phyloP scores from a whole-genome alignment of 1,140 invertebrate genomes.

The Dreissena rostriformis region DNA sequence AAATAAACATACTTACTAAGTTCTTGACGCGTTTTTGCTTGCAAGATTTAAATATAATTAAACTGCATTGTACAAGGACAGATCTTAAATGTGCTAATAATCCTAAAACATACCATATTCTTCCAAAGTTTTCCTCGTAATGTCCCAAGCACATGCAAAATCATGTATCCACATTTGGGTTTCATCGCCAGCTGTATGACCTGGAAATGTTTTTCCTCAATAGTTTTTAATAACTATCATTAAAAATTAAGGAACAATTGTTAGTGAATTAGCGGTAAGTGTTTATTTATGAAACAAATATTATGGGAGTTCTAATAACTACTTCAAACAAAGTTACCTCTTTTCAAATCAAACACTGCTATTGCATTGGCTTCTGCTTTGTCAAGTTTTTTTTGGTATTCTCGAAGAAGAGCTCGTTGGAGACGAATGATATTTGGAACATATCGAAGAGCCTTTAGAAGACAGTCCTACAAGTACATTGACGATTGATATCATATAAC shows the following conservation, averaged over 20 bases:
- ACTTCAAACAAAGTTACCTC: constrained; percentile 10
- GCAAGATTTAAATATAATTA: no score
- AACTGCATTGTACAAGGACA: no score
- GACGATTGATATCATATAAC: no score
- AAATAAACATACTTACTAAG: no score
- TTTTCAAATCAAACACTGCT: constrained; percentile 45
- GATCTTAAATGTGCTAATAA: no score
- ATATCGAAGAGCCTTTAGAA: constrained; percentile 64
- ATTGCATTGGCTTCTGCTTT: constrained; percentile 63
- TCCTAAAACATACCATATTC: constrained; percentile 20
- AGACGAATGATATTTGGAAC: constrained; percentile 70
- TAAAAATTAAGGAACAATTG: no score
- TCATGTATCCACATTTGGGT: constrained; percentile 37
- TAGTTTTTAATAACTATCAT: no score
- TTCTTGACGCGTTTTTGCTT: no score
- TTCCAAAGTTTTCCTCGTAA: constrained; percentile 23
- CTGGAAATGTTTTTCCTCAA: constrained; percentile 1
- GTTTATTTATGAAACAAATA: no score
- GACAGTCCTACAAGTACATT: constrained; percentile 63
- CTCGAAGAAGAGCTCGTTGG: constrained; percentile 65
- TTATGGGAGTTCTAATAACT: no score
- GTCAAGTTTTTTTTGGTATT: constrained; percentile 67
- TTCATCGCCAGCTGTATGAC: constrained; percentile 25
- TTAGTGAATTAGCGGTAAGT: no score
- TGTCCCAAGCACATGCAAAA: constrained; percentile 38